These are phyloP conservation scores for Drosophila prosaltans DNA, from an alignment of 1,140 invertebrate genomes.

Conservation along the genomic window DNA sequence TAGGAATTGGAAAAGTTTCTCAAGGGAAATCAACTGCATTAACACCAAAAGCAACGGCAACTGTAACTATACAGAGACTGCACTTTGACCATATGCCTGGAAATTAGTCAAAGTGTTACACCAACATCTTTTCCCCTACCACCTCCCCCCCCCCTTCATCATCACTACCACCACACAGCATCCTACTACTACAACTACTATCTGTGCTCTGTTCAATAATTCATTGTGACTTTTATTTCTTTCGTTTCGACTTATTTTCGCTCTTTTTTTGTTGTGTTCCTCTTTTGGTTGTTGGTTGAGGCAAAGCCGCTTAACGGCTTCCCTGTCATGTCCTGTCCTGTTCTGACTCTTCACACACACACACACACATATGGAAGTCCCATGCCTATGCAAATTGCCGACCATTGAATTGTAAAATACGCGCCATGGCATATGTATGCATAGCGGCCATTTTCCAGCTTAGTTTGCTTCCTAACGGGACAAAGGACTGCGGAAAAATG, in stretches of 20 bases:
- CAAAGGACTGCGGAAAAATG: not conserved
- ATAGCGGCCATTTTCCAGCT: slow-evolving; percentile 41
- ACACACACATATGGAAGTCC: slow-evolving; percentile 12
- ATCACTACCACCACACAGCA: not conserved
- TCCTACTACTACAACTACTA: not conserved
- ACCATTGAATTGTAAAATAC: slow-evolving; percentile 77
- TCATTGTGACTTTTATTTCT: slow-evolving; percentile 40
- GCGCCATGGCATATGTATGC: slow-evolving; percentile 57
- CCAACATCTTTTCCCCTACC: not conserved
- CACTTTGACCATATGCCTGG: slow-evolving; percentile 21
- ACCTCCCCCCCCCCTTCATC: not conserved
- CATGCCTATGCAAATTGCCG: slow-evolving; percentile 66
- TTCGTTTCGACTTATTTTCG: slow-evolving; percentile 1
- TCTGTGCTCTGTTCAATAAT: slow-evolving; percentile 55
- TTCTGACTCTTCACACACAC: slow-evolving; percentile 14
- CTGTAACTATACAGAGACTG: slow-evolving; percentile 57
- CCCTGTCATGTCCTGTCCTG: slow-evolving; percentile 53
- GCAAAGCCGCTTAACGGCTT: slow-evolving; percentile 71
- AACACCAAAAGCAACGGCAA: slow-evolving; percentile 39
- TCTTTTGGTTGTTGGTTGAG: slow-evolving; percentile 37
- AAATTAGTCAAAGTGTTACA: slow-evolving; percentile 59
- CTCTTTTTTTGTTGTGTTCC: slow-evolving; percentile 11
- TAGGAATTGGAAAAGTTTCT: slow-evolving; percentile 51
- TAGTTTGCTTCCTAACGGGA: slow-evolving; percentile 23
- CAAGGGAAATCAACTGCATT: slow-evolving; percentile 69